Conservation (phyloP, 2,888 invertebrate species). For the Hydrotaea cyrtoneurina region DNA sequence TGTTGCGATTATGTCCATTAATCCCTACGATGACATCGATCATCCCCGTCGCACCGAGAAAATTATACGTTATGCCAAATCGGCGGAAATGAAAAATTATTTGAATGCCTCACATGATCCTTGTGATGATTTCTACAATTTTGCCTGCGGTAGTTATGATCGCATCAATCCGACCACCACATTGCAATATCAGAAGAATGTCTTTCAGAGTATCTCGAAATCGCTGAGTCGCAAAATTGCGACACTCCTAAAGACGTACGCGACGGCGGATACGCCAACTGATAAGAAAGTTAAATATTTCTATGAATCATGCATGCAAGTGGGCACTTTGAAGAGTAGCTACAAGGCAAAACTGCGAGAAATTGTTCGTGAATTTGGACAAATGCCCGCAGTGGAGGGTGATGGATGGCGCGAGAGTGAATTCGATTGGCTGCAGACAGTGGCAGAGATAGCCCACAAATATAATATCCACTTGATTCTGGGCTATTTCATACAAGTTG, state of each 20-base stretch:
- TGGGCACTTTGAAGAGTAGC: slow-evolving; percentile 7
- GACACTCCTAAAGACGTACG: neutral
- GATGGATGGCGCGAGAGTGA: slow-evolving; percentile 69
- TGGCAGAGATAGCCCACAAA: slow-evolving; percentile 67
- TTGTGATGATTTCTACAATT: neutral
- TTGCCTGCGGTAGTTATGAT: neutral
- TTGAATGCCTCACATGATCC: neutral
- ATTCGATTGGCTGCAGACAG: slow-evolving; percentile 74
- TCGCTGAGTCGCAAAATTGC: neutral
- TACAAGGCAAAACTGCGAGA: slow-evolving; percentile 20
- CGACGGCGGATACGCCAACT: too few relatives aligned
- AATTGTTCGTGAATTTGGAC: slow-evolving; percentile 72
- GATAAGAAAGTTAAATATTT: slow-evolving; percentile 64
- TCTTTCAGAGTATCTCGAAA: neutral
- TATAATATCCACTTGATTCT: slow-evolving; percentile 70
- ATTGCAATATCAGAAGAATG: neutral
- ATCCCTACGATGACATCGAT: neutral
- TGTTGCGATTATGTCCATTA: neutral
- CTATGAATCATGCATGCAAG: slow-evolving; percentile 57
- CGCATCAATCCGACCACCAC: neutral
- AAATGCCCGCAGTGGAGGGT: slow-evolving; percentile 73
- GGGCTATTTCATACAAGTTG: slow-evolving; percentile 68
- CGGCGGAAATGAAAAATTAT: neutral
- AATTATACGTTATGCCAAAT: neutral
- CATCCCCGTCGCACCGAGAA: neutral